A percentile compares a stretch with the other conserved stretches of the same genome.
phyloP scores from a whole-genome alignment of 92 coral and sea anemone species.

The Phymanthus crucifer region DNA sequence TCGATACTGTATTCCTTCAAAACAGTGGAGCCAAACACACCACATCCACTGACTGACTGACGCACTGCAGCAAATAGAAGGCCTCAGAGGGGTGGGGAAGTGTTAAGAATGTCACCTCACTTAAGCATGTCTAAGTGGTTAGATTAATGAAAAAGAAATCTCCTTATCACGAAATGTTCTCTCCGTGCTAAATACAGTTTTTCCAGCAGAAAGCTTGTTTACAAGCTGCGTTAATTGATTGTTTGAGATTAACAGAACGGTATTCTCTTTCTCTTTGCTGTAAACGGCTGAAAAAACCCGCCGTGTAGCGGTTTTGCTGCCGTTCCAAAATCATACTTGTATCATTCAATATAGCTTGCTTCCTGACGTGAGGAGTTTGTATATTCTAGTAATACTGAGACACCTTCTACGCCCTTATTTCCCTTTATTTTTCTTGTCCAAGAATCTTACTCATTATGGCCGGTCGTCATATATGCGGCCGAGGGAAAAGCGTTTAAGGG shows the following conservation, averaged over 20 bases:
- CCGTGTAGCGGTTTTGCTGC: background rate
- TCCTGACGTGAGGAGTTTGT: background rate
- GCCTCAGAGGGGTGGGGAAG: background rate
- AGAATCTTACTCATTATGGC: too few relatives aligned
- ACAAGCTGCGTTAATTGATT: too few relatives aligned
- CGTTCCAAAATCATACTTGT: background rate
- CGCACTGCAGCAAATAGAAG: background rate
- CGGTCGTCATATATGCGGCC: too few relatives aligned
- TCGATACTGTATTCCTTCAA: too few relatives aligned
- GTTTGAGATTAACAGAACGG: too few relatives aligned
- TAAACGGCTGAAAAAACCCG: too few relatives aligned
- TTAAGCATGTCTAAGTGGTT: background rate
- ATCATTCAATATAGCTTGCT: background rate
- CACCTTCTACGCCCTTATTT: too few relatives aligned
- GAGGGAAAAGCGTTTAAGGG: too few relatives aligned
- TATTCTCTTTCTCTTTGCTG: too few relatives aligned
- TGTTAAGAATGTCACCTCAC: background rate
- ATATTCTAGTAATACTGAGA: background rate
- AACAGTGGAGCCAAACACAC: too few relatives aligned
- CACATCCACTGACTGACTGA: background rate
- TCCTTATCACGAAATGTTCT: background rate
- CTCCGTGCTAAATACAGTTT: background rate
- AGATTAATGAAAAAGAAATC: background rate
- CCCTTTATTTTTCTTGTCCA: background rate
- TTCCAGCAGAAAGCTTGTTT: background rate